Percentiles rank a stretch among this genome's conserved stretches.
Evolutionary conservation across 2,888 invertebrate species (phyloP).

Genomic region (Biston stratarius): DNA sequence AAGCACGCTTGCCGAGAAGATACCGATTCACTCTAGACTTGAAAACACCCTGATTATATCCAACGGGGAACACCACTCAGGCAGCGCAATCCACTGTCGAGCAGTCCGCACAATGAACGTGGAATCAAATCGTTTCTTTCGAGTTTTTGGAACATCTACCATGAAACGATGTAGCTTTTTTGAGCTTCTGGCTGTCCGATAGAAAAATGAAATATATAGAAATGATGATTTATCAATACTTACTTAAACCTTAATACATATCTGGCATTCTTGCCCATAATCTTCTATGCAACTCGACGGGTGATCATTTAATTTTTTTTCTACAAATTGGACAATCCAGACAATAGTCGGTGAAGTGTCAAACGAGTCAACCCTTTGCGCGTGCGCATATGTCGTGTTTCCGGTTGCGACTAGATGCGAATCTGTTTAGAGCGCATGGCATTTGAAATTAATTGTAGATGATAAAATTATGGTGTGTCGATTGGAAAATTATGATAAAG

Average conservation of each 20-base stretch:
- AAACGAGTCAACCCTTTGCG: conserved; percentile 76
- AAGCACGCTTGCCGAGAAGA: too few species aligned
- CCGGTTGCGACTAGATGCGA: conserved; percentile 60
- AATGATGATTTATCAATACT: too few species aligned
- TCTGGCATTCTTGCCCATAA: conserved; percentile 60
- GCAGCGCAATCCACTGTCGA: too few species aligned
- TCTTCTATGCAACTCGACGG: conserved; percentile 62
- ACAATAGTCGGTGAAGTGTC: conserved; percentile 73
- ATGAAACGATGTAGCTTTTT: too few species aligned
- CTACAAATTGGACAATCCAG: conserved; percentile 67
- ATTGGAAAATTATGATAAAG: neutral
- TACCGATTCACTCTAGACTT: too few species aligned
- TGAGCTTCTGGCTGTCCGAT: too few species aligned
- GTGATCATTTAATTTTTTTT: conserved; percentile 62
- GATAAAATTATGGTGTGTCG: neutral
- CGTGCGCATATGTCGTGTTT: conserved; percentile 69
- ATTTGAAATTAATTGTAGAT: conserved; percentile 12
- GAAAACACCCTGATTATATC: too few species aligned
- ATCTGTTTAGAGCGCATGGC: conserved; percentile 46
- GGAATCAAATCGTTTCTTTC: too few species aligned
- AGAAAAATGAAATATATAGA: too few species aligned
- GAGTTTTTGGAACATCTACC: too few species aligned
- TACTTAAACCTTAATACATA: conserved; percentile 52
- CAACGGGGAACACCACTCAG: too few species aligned
- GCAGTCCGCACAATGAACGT: too few species aligned